These are phyloP conservation scores for Cepaea nemoralis DNA, from an alignment of 1,140 invertebrate species.

Conservation along the genomic window DNA sequence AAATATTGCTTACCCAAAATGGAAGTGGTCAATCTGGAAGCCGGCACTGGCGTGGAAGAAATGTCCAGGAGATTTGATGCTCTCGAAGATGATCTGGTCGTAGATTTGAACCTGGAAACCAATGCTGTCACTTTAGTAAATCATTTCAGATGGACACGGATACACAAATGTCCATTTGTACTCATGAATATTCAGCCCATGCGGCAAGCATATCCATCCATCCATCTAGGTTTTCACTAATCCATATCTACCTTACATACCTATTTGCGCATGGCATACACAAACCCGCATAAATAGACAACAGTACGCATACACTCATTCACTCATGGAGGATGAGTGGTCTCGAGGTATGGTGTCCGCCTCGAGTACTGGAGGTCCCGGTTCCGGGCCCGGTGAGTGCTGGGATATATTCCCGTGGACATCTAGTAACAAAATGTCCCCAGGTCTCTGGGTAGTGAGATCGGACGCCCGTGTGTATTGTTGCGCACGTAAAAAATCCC, in stretches of 20 bases:
- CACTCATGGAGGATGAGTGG: background rate
- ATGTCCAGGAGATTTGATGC: conserved; percentile 71
- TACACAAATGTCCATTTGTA: too few relatives aligned
- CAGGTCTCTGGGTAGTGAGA: too few relatives aligned
- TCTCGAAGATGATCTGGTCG: conserved; percentile 71
- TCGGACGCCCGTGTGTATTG: too few relatives aligned
- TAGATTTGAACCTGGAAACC: conserved; percentile 72
- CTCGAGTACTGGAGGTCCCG: too few relatives aligned
- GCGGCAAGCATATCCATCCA: background rate
- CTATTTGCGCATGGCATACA: background rate
- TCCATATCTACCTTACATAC: background rate
- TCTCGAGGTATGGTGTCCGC: too few relatives aligned
- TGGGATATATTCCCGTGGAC: too few relatives aligned
- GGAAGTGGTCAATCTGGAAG: conserved; percentile 65
- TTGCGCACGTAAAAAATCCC: too few relatives aligned
- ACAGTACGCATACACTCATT: background rate
- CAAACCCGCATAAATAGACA: background rate
- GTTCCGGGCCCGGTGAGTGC: too few relatives aligned
- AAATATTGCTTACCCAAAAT: conserved; percentile 64
- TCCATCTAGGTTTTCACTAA: background rate
- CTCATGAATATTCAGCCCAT: background rate
- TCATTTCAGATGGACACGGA: too few relatives aligned
- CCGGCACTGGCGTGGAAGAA: conserved; percentile 68
- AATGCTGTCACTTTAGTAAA: too few relatives aligned
- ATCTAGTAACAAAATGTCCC: too few relatives aligned